Base-by-base conservation (phyloP, 2,113 vertebrate species). In the Bagarius yarrelli region DNA sequence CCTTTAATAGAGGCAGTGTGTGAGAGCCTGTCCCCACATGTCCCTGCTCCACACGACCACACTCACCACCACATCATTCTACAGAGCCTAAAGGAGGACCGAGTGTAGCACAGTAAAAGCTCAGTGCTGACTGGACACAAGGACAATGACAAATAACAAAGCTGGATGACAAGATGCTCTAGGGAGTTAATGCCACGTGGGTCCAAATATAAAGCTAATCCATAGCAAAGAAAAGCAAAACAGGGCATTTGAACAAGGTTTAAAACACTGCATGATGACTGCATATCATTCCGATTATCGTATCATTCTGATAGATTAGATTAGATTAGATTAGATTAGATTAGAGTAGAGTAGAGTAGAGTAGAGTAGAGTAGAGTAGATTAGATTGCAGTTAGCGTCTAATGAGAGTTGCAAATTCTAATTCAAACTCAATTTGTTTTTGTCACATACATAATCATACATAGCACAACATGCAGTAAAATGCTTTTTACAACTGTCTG, bases 1-100 rank as follows among this genome's bases (percentile, higher is more conserved):
- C 47, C 82, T 86, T 84, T 86, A 84, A 86, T 86, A 84, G 83
- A 81, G 79, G 75, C 84, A 79, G 79, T 47, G 72, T 82, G 78
- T 82, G 67, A 76, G 73, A 82, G 70, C 80, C 64, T 80, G 81
- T 83, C 79, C 59, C 79, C 82, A 83, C 70, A 63, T 83, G 78
- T 86, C 81, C 84, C 83, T 59, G 83, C 50, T 53, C 50, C 79
- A 71, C 53, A 76, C 16, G 63, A 70, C 69, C 82, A 74, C 77
- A 64, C 19, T 56, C 60, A 56, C 80, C 53, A 76, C 60, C 78
- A 78, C 67, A 74, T 82, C 56, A 36, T 75, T 78, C 76, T 70
- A 32, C 30, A 36, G 16, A 52, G 52, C 61, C 44, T 25, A 53
- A 23, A 63, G 55, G 21, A 56, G 64, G 21, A 40, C 47, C 25